These are phyloP conservation scores for Disparrhopalites patrizii DNA, from an alignment of 2,888 invertebrate genomes.

Conservation along the genomic window DNA sequence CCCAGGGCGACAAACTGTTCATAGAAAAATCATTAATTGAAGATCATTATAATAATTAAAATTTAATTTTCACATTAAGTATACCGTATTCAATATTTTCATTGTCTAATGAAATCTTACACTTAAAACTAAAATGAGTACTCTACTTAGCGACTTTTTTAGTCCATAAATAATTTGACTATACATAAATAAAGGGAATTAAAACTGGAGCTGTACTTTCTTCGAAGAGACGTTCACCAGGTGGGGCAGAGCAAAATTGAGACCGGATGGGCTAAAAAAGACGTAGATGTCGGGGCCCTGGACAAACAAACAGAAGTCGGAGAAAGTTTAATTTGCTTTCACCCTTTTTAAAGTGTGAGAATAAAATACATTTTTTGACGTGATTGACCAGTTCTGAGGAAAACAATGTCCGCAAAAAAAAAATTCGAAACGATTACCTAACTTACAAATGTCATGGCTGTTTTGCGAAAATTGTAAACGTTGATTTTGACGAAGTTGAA, in stretches of 20 bases:
- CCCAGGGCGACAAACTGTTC: constrained; percentile 37
- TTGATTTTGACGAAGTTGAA: no score
- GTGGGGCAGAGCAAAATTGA: constrained; percentile 28
- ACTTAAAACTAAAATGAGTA: no score
- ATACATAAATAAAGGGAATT: no score
- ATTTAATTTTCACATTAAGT: not conserved
- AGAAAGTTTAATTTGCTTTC: no score
- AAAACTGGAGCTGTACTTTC: no score
- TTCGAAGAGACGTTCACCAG: not conserved
- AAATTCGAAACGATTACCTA: no score
- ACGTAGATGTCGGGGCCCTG: constrained; percentile 15
- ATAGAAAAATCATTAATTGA: not conserved
- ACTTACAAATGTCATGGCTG: no score
- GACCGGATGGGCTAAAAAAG: constrained; percentile 42
- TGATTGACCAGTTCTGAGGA: not conserved
- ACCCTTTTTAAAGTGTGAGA: no score
- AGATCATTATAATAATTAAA: not conserved
- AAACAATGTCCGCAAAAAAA: no score
- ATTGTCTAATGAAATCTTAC: not conserved
- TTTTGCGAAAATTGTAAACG: no score
- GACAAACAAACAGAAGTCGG: not conserved
- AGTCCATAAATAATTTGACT: no score
- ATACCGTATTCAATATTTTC: not conserved
- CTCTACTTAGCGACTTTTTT: no score
- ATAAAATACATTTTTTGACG: constrained; percentile 1